phyloP scores from a whole-genome alignment of 2,113 vertebrate species.

The Boleophthalmus pectinirostris region DNA sequence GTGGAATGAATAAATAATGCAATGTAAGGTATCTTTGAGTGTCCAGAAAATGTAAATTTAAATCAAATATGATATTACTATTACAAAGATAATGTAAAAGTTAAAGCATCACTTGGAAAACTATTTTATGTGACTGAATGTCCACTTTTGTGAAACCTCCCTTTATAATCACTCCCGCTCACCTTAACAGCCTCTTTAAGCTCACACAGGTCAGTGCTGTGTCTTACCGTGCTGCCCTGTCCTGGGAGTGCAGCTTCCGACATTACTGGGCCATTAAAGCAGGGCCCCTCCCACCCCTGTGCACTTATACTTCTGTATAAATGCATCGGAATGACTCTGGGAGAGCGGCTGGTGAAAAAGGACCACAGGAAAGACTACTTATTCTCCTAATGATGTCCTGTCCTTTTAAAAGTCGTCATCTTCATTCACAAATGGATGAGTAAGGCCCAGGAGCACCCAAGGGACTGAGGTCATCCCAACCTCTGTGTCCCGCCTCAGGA shows the following conservation, averaged over 20 bases:
- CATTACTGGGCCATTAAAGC: conserved; percentile 80
- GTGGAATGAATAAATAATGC: too few species aligned
- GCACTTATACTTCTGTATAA: conserved; percentile 77
- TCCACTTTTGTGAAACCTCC: conserved; percentile 21
- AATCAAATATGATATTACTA: not conserved
- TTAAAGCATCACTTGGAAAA: not conserved
- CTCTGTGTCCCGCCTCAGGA: conserved; percentile 65
- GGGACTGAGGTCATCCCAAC: conserved; percentile 75
- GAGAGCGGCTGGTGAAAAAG: conserved; percentile 64
- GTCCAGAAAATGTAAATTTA: too few species aligned
- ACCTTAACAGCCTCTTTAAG: conserved; percentile 51
- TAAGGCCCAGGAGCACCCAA: conserved; percentile 62
- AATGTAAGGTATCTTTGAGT: too few species aligned
- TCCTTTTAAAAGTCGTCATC: conserved; percentile 81
- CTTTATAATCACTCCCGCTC: conserved; percentile 41
- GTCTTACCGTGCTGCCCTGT: conserved; percentile 63
- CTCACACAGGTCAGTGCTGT: conserved; percentile 45
- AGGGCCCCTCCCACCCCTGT: conserved; percentile 66
- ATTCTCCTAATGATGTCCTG: conserved; percentile 79
- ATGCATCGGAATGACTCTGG: conserved; percentile 77
- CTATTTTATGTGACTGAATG: conserved; percentile 8
- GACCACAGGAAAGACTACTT: conserved; percentile 78
- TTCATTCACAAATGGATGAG: conserved; percentile 78
- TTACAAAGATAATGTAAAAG: not conserved
- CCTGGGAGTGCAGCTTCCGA: conserved; percentile 70